Evolutionary conservation across 2,888 invertebrate species (phyloP), one percentile per base, ranked within the genome.

Genomic region (Byasa hedistus): DNA sequence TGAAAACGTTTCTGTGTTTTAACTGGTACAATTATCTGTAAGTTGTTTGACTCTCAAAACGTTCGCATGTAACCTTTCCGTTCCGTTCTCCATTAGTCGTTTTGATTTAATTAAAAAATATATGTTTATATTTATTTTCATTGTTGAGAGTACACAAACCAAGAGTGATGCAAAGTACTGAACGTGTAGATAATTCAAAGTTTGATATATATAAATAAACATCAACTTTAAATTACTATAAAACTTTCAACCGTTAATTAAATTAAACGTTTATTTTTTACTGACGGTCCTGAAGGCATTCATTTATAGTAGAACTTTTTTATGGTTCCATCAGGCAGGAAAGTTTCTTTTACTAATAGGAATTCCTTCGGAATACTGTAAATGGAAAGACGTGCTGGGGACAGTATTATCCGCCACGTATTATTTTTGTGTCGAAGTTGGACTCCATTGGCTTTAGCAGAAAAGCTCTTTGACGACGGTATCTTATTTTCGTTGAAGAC

Each of bases 371-470:
- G 79, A 79, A 86, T 84, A 84, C 82, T 87, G 87, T 86, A 87
- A 87, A 90, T 89, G 85, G 83, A 81, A 84, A 84, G 84, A 89
- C 90, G 90, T 89, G 90, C 85, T 84, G 80, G 75, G 76, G 79
- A 77, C 78, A 75, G 72, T 82, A 79, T 82, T 85, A 85, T 87
- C 83, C 77, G 82, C 82, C 81, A 84, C 85, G 85, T 87, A 86
- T 86, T 86, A 87, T 85, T 85, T 85, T 86, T 85, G 79, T 84
- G 80, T 82, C 76, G 75, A 78, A 83, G 77, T 81, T 77, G 75
- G 76, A 80, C 82, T 79, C 80, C 78, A 75, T 78, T 75, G 85
- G 84, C 80, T 85, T 86, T 85, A 79, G 78, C 76, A 74, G 76
- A 76, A 80, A 81, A 83, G 75, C 81, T 80, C 84, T 83, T 74